phyloP scores from a whole-genome alignment of 2,888 invertebrate species.

The Polymixis lichenea region DNA sequence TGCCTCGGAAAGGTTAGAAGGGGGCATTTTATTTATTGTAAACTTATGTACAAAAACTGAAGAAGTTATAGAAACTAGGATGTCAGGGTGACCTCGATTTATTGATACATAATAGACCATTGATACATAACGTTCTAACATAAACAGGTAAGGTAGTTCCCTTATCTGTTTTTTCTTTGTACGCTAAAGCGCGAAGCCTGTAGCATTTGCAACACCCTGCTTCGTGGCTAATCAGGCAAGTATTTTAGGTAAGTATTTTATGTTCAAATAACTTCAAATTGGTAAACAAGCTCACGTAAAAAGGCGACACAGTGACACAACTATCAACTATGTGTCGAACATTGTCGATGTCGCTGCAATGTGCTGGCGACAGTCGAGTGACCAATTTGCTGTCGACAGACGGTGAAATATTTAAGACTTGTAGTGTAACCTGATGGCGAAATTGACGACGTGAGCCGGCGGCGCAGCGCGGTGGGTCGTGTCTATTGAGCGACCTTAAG shows the following conservation, averaged over 20 bases:
- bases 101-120: not conserved
- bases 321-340: not conserved
- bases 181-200: not conserved
- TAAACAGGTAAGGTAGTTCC: no score
- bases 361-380: no score
- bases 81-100: not conserved
- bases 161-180: no score
- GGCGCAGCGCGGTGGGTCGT: no score
- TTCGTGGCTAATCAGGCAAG: not conserved
- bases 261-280: no score
- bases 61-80: not conserved
- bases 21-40: no score
- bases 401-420: slow-evolving; percentile 2
- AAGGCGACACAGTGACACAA: not conserved
- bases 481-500: slow-evolving; percentile 19
- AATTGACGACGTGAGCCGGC: not conserved
- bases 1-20: no score
- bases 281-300: not conserved
- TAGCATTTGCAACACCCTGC: not conserved
- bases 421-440: not conserved
- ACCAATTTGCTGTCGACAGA: not conserved
- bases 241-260: no score
- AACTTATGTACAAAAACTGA: not conserved
- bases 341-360: no score
- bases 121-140: not conserved